Evolutionary conservation across 2,888 invertebrate genomes (phyloP), one percentile per base, ranked within the genome.

Genomic region (Stenotaenia linearis): DNA sequence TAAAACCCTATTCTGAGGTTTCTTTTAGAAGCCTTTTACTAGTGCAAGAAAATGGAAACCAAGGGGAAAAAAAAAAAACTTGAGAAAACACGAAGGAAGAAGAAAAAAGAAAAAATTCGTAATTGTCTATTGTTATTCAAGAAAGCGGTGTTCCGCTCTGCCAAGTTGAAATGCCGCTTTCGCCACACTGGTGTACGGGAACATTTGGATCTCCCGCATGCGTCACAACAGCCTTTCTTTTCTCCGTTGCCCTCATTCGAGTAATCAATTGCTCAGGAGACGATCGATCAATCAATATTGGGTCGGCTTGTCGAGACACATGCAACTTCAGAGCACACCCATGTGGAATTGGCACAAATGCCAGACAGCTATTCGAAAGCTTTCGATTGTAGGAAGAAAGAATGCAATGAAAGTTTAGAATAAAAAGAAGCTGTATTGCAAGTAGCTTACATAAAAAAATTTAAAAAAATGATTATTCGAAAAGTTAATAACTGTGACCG

Each of bases 91-190:
- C 25, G 69, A 69, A 69, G 7, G 69, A 28, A 25, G 69, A 28
- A 25, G 28, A 28, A 25, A n/a, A 69, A 69, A 56, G 10, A 56
- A n/a, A n/a, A n/a, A 69, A 69, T 28, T 69, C 69, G 69, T 69
- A 69, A 69, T 69, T 69, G 69, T 69, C 69, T 69, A 69, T 69
- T 69, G 69, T 69, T 69, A 69, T 69, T 69, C 69, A 69, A 69
- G 69, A 69, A 69, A 69, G 69, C 69, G 69, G 69, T 69, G 69
- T 69, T 69, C 69, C 69, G 69, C 69, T 69, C 69, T 28, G 69
- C 69, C 69, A 69, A 69, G 69, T 69, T 69, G 69, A 69, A 69
- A 69, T 69, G 69, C 69, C 69, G 69, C 69, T 69, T 69, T 69
- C 69, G 69, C 69, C 69, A 69, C 69, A 69, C 69, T 28, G 69